A percentile compares a stretch with the other conserved stretches of the same genome.
Conservation (phyloP, 1,140 invertebrate species). For the Leptoteleia sp. region DNA sequence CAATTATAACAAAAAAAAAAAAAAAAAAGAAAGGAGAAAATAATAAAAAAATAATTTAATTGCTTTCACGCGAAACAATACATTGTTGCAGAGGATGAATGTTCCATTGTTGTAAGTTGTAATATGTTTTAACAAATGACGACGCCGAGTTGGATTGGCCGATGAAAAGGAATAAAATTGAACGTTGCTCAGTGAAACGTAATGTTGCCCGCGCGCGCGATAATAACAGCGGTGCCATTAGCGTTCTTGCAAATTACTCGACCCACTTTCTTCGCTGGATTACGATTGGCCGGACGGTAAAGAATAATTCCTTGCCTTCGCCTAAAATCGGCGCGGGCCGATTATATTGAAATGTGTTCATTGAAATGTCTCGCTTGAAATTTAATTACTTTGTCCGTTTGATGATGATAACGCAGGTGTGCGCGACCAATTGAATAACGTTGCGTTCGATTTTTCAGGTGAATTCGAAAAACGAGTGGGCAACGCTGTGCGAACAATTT, state of each 20-base stretch:
- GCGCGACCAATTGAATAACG: too few relatives aligned
- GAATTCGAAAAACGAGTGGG: conserved; percentile 92
- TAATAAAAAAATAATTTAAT: too few relatives aligned
- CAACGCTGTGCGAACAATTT: conserved; percentile 88
- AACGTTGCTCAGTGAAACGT: conserved; percentile 31
- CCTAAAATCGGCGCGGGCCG: conserved; percentile 24
- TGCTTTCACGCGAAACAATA: too few relatives aligned
- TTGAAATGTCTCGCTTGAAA: too few relatives aligned
- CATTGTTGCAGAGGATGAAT: too few relatives aligned
- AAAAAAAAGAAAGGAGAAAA: too few relatives aligned
- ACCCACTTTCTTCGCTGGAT: conserved; percentile 63
- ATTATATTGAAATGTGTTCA: conserved; percentile 11
- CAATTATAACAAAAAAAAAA: too few relatives aligned
- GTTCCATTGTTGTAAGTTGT: too few relatives aligned
- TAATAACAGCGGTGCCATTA: conserved; percentile 58
- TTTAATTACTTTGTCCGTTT: not conserved
- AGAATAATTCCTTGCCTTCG: conserved; percentile 40
- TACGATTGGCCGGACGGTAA: conserved; percentile 33
- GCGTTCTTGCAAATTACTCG: conserved; percentile 61
- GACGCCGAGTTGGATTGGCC: not conserved
- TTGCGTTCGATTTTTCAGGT: conserved; percentile 82
- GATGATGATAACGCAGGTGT: too few relatives aligned
- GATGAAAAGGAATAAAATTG: conserved; percentile 21
- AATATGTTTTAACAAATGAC: too few relatives aligned
- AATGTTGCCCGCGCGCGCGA: conserved; percentile 40